A percentile compares a stretch with the other conserved stretches of the same genome.
Evolutionary conservation across 2,888 invertebrate genomes (phyloP).

Genomic region (Scaptomyza parva): DNA sequence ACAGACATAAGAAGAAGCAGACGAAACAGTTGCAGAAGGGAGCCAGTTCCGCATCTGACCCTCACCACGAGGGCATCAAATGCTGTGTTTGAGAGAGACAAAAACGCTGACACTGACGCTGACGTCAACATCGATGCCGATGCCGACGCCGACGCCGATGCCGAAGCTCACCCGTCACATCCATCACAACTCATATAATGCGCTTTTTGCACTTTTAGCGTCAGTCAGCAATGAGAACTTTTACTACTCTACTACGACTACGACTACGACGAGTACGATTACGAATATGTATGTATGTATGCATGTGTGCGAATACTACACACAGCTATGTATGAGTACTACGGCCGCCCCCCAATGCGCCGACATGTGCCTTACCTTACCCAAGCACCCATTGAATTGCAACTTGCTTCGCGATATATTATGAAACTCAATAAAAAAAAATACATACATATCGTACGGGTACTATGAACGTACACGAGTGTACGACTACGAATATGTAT

Average conservation of each 20-base stretch:
- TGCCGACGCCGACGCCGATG: conserved; percentile 9
- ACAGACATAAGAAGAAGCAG: conserved; percentile 2
- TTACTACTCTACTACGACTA: conserved; percentile 24
- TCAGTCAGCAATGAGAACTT: conserved; percentile 6
- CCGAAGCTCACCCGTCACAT: not conserved
- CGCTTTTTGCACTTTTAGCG: conserved; percentile 16
- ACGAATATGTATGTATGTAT: not conserved
- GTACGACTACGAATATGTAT: too few relatives aligned
- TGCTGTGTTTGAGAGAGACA: conserved; percentile 31
- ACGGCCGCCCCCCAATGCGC: conserved; percentile 19
- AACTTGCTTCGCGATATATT: conserved; percentile 44
- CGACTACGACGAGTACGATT: not conserved
- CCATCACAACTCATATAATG: not conserved
- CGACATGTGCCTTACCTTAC: conserved; percentile 20
- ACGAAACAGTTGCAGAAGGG: conserved; percentile 17
- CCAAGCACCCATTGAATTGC: conserved; percentile 17
- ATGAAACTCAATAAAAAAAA: conserved; percentile 11
- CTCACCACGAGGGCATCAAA: conserved; percentile 14
- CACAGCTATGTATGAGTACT: conserved; percentile 23
- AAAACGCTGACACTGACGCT: conserved; percentile 33
- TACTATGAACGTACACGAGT: too few relatives aligned
- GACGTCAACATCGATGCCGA: conserved; percentile 6
- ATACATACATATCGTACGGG: not conserved
- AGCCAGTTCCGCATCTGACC: conserved; percentile 20
- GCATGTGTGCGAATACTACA: conserved; percentile 17